Conservation (phyloP, 2,888 invertebrate species). For the Adineta ricciae region DNA sequence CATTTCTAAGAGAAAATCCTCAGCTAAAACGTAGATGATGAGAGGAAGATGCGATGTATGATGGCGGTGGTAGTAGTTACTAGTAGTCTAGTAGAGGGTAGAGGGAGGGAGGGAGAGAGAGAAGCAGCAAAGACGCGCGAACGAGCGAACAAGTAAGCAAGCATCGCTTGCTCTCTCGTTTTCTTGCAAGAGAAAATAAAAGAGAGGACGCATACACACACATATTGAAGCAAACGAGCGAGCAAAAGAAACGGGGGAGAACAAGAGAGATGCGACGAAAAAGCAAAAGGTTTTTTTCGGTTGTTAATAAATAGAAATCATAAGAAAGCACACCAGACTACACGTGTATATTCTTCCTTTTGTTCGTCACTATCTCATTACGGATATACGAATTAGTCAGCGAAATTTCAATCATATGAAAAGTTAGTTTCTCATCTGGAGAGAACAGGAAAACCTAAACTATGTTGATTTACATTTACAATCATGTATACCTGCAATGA, state of each 20-base stretch:
- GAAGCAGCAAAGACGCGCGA: not conserved
- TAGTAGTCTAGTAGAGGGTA: not conserved
- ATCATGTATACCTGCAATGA: not conserved
- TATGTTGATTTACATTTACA: not conserved
- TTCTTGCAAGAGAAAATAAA: constrained; percentile 9
- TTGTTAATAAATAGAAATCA: constrained; percentile 12
- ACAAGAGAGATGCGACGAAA: not conserved
- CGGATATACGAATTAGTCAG: not conserved
- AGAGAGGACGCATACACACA: not conserved
- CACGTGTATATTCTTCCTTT: not conserved
- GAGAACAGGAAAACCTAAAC: not conserved
- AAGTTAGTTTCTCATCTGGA: not conserved
- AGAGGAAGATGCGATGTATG: not conserved
- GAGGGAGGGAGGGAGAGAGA: not conserved
- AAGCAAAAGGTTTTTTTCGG: constrained; percentile 15
- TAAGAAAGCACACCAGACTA: not conserved
- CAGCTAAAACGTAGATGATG: not conserved
- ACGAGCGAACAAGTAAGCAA: not conserved
- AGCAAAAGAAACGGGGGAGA: not conserved
- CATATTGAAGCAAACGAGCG: not conserved
- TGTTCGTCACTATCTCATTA: not conserved
- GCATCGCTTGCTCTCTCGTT: not conserved
- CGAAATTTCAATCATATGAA: not conserved
- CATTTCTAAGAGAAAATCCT: not conserved
- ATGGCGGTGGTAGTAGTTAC: not conserved